These are phyloP conservation scores for Benthosema pterotum DNA, from an alignment of 2,797 vertebrate species.

Conservation along the genomic window DNA sequence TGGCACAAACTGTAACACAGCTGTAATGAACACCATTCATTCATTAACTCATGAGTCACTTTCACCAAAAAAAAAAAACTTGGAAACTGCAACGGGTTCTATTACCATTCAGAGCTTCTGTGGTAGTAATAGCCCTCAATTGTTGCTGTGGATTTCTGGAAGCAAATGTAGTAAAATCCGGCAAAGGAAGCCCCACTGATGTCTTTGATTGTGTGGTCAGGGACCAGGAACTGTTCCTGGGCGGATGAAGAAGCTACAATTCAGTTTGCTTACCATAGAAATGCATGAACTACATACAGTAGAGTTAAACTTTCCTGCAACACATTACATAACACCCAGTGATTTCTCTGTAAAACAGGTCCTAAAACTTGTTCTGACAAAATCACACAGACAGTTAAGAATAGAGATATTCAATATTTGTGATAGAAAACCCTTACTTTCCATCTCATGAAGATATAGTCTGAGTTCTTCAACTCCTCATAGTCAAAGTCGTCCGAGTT, in stretches of 20 bases:
- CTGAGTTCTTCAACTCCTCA: constrained; percentile 93
- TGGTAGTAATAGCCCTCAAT: constrained; percentile 98
- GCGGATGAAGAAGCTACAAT: not conserved
- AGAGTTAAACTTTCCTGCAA: too few relatives aligned
- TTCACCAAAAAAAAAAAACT: not conserved
- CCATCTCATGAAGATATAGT: constrained; percentile 99
- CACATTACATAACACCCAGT: too few relatives aligned
- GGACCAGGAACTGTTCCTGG: constrained; percentile 97
- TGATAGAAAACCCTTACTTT: constrained; percentile 82
- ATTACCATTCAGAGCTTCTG: constrained; percentile 96
- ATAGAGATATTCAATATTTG: not conserved
- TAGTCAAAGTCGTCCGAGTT: constrained; percentile 98
- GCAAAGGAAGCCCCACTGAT: constrained; percentile 99
- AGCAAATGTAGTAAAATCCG: constrained; percentile 99
- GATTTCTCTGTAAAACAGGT: too few relatives aligned
- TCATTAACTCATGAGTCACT: not conserved
- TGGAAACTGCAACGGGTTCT: not conserved
- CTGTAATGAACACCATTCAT: not conserved
- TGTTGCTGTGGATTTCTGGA: constrained; percentile 98
- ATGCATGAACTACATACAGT: too few relatives aligned
- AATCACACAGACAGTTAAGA: not conserved
- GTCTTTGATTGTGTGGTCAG: constrained; percentile 98
- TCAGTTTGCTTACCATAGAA: constrained; percentile 3
- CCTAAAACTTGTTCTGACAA: not conserved
- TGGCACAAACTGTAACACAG: not conserved